Evolutionary conservation across 2,888 invertebrate genomes (phyloP).

Genomic region (Aromia moschata): DNA sequence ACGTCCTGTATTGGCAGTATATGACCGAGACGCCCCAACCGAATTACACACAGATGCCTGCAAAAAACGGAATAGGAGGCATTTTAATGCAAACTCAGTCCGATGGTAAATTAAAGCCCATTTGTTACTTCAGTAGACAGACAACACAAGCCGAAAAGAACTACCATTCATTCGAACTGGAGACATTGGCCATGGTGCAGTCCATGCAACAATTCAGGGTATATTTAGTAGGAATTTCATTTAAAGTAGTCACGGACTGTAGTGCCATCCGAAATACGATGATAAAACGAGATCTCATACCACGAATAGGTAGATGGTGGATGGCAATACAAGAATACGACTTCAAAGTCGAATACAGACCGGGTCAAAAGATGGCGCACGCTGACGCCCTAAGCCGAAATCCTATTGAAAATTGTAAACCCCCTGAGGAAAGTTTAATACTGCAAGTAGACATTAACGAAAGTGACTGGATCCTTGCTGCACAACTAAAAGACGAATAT

Average conservation of each 20-base stretch:
- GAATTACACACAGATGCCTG: slow-evolving; percentile 37
- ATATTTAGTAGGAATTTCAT: background rate
- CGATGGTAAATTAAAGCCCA: background rate
- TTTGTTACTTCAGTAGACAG: background rate
- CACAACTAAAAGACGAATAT: background rate
- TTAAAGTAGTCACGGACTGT: background rate
- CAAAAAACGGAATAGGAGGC: slow-evolving; percentile 24
- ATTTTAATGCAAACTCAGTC: slow-evolving; percentile 19
- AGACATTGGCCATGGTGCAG: background rate
- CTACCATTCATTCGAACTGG: background rate
- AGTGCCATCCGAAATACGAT: background rate
- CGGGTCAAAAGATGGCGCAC: background rate
- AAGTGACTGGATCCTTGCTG: background rate
- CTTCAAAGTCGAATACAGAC: background rate
- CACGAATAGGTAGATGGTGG: background rate
- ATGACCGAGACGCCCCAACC: slow-evolving; percentile 30
- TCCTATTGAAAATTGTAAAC: background rate
- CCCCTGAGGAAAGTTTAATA: background rate
- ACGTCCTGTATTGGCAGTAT: slow-evolving; percentile 36
- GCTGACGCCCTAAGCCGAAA: background rate
- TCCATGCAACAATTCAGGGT: background rate
- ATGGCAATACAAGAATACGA: background rate
- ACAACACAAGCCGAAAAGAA: background rate
- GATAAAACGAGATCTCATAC: background rate
- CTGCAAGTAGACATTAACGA: background rate